These are phyloP conservation scores for Tetragnatha montana DNA, from an alignment of 2,888 invertebrate genomes.

Conservation along the genomic window DNA sequence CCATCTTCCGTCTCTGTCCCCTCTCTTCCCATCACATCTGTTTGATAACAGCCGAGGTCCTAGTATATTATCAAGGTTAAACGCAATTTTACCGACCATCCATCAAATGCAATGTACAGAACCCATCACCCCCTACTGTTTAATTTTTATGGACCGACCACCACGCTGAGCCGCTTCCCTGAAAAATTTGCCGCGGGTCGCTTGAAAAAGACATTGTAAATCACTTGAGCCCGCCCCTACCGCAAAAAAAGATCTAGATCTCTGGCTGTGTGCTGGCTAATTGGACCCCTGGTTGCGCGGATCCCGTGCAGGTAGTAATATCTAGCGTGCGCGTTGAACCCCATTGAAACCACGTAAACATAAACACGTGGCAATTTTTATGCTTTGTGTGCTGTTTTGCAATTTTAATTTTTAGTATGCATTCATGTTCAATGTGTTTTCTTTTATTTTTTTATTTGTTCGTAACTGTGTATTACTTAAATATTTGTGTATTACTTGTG, in stretches of 20 bases:
- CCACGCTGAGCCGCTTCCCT: background rate
- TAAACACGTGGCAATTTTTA: too few relatives aligned
- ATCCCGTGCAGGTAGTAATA: too few relatives aligned
- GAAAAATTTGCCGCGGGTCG: background rate
- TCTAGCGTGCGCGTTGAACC: too few relatives aligned
- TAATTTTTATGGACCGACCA: slow-evolving; percentile 25
- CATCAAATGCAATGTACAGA: slow-evolving; percentile 33
- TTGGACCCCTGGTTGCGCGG: slow-evolving; percentile 14
- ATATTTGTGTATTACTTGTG: too few relatives aligned
- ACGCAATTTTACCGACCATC: slow-evolving; percentile 21
- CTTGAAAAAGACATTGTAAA: slow-evolving; percentile 20
- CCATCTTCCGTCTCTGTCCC: background rate
- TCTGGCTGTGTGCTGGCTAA: background rate
- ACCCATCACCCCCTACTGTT: slow-evolving; percentile 28
- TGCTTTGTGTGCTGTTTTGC: too few relatives aligned
- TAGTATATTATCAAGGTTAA: slow-evolving; percentile 25
- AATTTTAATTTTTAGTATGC: too few relatives aligned
- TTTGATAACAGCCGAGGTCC: background rate
- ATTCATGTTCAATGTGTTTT: too few relatives aligned
- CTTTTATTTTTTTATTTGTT: too few relatives aligned
- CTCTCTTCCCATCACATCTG: background rate
- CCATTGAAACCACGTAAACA: too few relatives aligned
- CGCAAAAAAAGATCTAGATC: background rate
- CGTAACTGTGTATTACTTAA: too few relatives aligned
- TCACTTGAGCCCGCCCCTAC: background rate